Evolutionary conservation across 1,140 invertebrate genomes (phyloP).

Genomic region (Magallana gigas): DNA sequence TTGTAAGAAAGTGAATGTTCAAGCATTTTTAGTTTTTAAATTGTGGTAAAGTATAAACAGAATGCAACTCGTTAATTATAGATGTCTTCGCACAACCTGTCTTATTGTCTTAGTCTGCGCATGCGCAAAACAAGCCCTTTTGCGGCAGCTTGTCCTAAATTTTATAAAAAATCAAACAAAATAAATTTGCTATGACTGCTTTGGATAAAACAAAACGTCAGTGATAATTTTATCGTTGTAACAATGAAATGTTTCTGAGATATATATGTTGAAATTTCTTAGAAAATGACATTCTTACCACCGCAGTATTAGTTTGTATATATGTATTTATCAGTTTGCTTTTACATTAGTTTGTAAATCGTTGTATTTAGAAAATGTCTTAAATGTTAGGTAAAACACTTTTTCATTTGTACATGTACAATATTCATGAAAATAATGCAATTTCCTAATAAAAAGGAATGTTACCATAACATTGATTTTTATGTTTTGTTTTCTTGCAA

Average conservation of each 20-base stretch:
- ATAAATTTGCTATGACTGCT: neutral
- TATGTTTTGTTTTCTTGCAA: neutral
- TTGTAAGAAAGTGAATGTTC: neutral
- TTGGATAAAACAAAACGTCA: neutral
- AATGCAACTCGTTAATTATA: neutral
- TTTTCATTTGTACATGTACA: neutral
- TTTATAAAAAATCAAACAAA: neutral
- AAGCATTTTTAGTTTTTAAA: neutral
- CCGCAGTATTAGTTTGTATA: constrained; percentile 33
- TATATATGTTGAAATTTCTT: neutral
- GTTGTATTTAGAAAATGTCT: neutral
- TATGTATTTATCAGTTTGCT: neutral
- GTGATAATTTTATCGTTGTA: neutral
- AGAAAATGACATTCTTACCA: constrained; percentile 10
- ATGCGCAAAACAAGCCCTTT: constrained; percentile 1
- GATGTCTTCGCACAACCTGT: neutral
- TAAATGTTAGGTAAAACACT: neutral
- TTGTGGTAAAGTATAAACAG: neutral
- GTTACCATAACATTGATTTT: neutral
- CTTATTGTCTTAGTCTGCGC: neutral
- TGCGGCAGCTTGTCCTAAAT: constrained; percentile 10
- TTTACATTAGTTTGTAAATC: too few relatives aligned
- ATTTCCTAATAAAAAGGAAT: constrained; percentile 16
- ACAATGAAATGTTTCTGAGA: neutral
- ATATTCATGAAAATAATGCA: constrained; percentile 1